Evolutionary conservation across 2,113 vertebrate genomes (phyloP).

Genomic region (Centropus unirufus): DNA sequence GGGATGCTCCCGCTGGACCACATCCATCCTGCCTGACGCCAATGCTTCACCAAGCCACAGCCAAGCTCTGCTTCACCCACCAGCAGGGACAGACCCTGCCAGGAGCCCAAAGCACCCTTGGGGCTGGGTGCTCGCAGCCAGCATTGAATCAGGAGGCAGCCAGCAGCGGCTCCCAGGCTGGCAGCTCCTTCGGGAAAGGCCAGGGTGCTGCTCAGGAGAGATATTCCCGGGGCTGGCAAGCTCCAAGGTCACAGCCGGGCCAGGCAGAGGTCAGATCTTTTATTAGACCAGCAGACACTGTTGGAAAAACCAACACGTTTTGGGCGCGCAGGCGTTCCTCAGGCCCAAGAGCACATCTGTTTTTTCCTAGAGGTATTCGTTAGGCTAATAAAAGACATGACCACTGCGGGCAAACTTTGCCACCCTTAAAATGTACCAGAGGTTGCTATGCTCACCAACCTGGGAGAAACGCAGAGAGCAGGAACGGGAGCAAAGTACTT

Average conservation of each 20-base stretch:
- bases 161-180: fast-evolving
- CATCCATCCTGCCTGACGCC: neutral
- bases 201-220: neutral
- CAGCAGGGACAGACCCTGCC: neutral
- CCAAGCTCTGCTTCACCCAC: neutral
- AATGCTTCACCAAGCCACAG: neutral
- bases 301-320: slow-evolving; percentile 5
- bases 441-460: neutral
- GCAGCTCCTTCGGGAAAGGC: neutral
- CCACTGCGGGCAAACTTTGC: slow-evolving; percentile 3
- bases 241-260: neutral
- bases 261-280: slow-evolving; percentile 45
- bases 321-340: neutral
- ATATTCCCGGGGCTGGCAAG: neutral
- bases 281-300: slow-evolving; percentile 24
- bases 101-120: neutral
- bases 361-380: slow-evolving; percentile 56
- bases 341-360: neutral
- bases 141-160: neutral
- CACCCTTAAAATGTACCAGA: slow-evolving; percentile 6
- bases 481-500: neutral
- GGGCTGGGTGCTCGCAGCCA: neutral
- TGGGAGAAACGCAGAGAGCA: neutral
- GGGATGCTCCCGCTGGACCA: neutral
- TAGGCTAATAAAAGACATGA: slow-evolving; percentile 62